These are phyloP conservation scores for Nebria brevicollis DNA, from an alignment of 2,888 invertebrate genomes.

Conservation along the genomic window DNA sequence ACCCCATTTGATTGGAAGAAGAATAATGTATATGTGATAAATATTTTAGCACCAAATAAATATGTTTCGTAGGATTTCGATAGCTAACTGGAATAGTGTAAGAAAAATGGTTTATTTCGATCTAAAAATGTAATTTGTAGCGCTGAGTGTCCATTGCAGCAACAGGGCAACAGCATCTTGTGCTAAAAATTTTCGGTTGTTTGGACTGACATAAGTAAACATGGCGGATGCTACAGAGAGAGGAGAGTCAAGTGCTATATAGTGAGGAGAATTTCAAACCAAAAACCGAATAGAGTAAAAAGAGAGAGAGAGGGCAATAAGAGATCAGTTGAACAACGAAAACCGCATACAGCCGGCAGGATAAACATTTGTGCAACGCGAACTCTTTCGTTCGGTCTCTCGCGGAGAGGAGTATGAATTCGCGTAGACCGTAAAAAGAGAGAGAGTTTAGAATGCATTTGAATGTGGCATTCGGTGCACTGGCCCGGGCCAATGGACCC, in stretches of 20 bases:
- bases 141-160: neutral
- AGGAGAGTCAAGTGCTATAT: neutral
- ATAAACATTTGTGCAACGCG: neutral
- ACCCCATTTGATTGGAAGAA: no score
- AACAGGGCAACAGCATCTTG: slow-evolving; percentile 1
- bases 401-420: neutral
- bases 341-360: neutral
- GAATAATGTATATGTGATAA: no score
- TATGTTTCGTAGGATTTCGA: no score
- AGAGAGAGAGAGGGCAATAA: neutral
- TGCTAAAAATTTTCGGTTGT: neutral
- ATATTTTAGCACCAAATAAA: no score
- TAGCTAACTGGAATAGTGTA: no score
- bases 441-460: slow-evolving; percentile 18
- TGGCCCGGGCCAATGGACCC: slow-evolving; percentile 28
- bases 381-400: neutral
- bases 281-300: neutral
- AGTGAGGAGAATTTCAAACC: neutral
- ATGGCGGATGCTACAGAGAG: neutral
- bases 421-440: neutral
- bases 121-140: neutral
- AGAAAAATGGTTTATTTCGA: no score
- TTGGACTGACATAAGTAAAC: slow-evolving; percentile 1
- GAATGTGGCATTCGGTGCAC: slow-evolving; percentile 26
- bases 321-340: neutral